A percentile compares a stretch with the other conserved stretches of the same genome.
phyloP scores from a whole-genome alignment of 2,113 vertebrate species.

The Donacobius atricapilla region DNA sequence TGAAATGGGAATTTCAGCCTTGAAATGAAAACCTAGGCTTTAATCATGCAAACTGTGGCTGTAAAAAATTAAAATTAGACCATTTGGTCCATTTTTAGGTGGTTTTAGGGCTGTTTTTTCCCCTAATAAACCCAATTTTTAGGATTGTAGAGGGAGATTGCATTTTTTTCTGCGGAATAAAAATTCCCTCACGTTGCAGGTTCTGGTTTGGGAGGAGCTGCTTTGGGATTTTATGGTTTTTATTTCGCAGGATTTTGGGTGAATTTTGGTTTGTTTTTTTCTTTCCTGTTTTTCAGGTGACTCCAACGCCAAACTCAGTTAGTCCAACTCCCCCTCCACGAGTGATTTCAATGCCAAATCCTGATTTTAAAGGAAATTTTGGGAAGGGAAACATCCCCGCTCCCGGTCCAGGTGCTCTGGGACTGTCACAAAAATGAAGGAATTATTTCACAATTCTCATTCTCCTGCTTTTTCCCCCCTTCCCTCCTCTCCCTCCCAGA shows the following conservation, averaged over 20 bases:
- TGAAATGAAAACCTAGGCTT: not conserved
- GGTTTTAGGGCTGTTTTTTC: not conserved
- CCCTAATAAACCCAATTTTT: not conserved
- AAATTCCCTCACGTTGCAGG: not conserved
- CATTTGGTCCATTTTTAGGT: not conserved
- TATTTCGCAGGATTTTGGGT: accelerated
- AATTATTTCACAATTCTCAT: not conserved
- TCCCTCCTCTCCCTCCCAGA: not conserved
- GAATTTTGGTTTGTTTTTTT: not conserved
- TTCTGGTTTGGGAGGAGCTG: not conserved
- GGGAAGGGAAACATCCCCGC: not conserved
- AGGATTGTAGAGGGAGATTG: no score
- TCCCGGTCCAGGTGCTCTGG: no score
- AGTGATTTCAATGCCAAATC: not conserved
- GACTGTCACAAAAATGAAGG: accelerated
- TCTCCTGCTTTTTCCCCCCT: not conserved
- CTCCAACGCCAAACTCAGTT: not conserved
- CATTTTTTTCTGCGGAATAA: not conserved
- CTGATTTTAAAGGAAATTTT: not conserved
- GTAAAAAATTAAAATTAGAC: not conserved
- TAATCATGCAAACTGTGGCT: accelerated
- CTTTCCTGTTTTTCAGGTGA: not conserved
- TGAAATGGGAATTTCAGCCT: not conserved
- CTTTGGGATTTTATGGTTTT: not conserved
- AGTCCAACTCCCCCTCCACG: not conserved